These are phyloP conservation scores for Bembecia ichneumoniformis DNA, from an alignment of 2,888 invertebrate species.

Conservation along the genomic window DNA sequence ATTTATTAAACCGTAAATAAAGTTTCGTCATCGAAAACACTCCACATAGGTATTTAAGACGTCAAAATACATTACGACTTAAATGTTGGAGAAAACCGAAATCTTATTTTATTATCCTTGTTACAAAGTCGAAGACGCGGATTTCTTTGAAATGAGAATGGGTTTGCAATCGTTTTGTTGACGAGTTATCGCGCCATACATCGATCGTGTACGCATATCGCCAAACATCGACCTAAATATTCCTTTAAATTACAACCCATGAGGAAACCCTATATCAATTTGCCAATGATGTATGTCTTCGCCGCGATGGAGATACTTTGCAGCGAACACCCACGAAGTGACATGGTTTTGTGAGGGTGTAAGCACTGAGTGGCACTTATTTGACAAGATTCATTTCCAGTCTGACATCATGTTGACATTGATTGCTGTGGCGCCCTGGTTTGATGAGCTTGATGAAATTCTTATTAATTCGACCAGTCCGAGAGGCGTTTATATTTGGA, in stretches of 20 bases:
- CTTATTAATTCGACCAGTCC: too few relatives aligned
- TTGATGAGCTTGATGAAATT: background rate
- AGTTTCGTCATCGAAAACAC: constrained; percentile 37
- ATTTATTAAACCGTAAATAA: constrained; percentile 51
- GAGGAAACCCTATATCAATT: background rate
- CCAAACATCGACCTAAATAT: constrained; percentile 1
- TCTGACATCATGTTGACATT: background rate
- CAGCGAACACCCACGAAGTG: constrained; percentile 4
- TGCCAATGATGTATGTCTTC: background rate
- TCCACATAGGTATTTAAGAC: constrained; percentile 37
- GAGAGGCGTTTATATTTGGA: too few relatives aligned
- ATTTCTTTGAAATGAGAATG: constrained; percentile 21
- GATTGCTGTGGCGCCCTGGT: background rate
- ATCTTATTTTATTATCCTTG: constrained; percentile 27
- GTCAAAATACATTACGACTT: constrained; percentile 40
- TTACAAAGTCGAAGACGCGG: constrained; percentile 9
- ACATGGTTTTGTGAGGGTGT: constrained; percentile 6
- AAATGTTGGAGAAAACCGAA: constrained; percentile 32
- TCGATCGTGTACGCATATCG: constrained; percentile 1
- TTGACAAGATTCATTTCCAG: background rate
- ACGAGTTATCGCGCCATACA: constrained; percentile 7
- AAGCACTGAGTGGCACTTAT: constrained; percentile 8
- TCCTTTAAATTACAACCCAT: background rate
- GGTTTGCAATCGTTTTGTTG: constrained; percentile 14
- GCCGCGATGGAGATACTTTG: background rate